Percentiles rank a stretch among this genome's conserved stretches.
These are phyloP conservation scores for Cyanistes caeruleus DNA, from an alignment of 2,113 vertebrate genomes.

Conservation along the genomic window DNA sequence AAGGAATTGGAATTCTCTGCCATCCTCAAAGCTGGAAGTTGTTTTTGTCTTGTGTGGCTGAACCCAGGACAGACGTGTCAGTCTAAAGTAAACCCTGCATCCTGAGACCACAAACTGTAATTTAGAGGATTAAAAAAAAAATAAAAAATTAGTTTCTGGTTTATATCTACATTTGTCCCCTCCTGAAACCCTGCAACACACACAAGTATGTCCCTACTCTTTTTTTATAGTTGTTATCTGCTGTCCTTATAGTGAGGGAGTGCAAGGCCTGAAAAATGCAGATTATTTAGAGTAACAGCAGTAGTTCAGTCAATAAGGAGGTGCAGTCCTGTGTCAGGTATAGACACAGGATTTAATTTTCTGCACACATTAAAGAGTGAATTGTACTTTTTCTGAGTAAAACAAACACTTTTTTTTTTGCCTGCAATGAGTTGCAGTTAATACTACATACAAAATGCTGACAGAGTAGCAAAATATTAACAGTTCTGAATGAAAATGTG, in stretches of 20 bases:
- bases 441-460: neutral
- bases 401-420: neutral
- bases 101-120: neutral
- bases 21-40: neutral
- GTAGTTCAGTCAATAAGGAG: neutral
- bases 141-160: neutral
- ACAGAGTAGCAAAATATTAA: neutral
- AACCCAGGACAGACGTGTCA: fast-evolving
- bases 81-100: neutral
- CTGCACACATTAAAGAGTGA: neutral
- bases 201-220: neutral
- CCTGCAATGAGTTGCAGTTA: neutral
- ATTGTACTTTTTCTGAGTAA: neutral
- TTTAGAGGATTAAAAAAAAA: neutral
- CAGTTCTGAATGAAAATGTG: neutral
- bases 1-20: neutral
- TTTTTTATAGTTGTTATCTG: neutral
- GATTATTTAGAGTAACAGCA: neutral
- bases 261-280: neutral
- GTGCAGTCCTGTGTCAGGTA: neutral
- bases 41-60: neutral
- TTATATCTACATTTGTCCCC: neutral
- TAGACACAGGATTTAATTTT: neutral
- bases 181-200: neutral
- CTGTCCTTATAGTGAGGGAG: fast-evolving